Conservation (phyloP, 2,888 invertebrate species). For the Endomychus coccineus region DNA sequence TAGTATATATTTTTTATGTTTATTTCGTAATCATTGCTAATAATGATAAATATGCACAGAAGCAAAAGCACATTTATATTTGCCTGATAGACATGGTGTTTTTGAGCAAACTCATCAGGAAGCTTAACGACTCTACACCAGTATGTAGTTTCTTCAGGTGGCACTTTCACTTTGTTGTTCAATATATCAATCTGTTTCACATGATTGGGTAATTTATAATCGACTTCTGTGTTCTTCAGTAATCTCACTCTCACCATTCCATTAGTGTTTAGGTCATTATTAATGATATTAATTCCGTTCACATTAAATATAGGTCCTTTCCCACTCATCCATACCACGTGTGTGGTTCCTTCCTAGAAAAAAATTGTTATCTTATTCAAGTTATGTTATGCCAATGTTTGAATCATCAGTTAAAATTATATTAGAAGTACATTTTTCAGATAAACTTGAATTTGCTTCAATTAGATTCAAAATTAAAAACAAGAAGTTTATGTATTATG, state of each 20-base stretch:
- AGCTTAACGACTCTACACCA: slow-evolving; percentile 89
- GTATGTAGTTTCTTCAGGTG: slow-evolving; percentile 85
- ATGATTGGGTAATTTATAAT: slow-evolving; percentile 42
- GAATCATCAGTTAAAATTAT: no score
- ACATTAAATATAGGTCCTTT: slow-evolving; percentile 62
- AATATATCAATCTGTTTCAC: slow-evolving; percentile 55
- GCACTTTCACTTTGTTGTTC: slow-evolving; percentile 63
- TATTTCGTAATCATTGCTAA: no score
- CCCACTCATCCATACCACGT: slow-evolving; percentile 78
- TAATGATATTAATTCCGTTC: slow-evolving; percentile 55
- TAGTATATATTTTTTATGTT: no score
- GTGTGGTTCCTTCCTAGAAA: slow-evolving; percentile 77
- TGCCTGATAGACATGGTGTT: slow-evolving; percentile 75
- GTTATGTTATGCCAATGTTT: neutral
- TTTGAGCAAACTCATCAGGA: slow-evolving; percentile 58
- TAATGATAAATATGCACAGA: no score
- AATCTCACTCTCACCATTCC: slow-evolving; percentile 77
- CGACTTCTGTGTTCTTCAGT: slow-evolving; percentile 44
- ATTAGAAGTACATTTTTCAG: neutral
- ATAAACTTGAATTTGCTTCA: no score
- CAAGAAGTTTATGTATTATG: no score
- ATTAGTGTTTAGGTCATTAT: slow-evolving; percentile 49
- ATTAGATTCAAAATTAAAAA: no score
- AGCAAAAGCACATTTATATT: no score
- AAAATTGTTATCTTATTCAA: no score